Conservation (phyloP, 2,113 vertebrate species). For the Tauraco erythrolophus region DNA sequence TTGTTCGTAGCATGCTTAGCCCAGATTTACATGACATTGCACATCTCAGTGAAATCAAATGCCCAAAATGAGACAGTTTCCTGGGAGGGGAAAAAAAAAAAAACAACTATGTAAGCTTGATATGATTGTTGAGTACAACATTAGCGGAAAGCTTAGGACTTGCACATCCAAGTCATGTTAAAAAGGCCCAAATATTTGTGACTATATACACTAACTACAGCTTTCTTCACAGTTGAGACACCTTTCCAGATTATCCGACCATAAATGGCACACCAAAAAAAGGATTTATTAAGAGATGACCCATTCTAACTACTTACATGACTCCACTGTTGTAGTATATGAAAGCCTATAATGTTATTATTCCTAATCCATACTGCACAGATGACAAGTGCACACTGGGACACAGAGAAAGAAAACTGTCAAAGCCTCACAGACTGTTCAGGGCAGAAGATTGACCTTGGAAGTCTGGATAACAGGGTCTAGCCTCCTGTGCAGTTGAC, state of each 20-base stretch:
- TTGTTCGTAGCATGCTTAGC: background rate
- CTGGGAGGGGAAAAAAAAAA: fast-evolving
- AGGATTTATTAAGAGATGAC: background rate
- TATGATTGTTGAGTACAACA: background rate
- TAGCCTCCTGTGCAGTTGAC: background rate
- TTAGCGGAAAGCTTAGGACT: background rate
- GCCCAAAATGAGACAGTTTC: background rate
- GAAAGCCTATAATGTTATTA: background rate
- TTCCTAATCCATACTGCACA: background rate
- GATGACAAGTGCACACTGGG: background rate
- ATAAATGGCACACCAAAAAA: background rate
- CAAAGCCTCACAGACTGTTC: background rate
- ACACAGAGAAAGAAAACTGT: background rate
- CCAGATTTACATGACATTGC: background rate
- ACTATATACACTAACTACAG: background rate
- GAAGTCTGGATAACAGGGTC: background rate
- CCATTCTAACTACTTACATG: background rate
- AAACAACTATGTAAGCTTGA: background rate
- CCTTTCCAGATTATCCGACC: background rate
- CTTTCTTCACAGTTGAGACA: background rate
- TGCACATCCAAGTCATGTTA: background rate
- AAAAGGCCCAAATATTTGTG: background rate
- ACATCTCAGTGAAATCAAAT: background rate
- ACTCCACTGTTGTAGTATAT: background rate
- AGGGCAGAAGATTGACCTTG: background rate